Conservation (phyloP, 2,797 vertebrate genomes). For the Pitangus sulphuratus region DNA sequence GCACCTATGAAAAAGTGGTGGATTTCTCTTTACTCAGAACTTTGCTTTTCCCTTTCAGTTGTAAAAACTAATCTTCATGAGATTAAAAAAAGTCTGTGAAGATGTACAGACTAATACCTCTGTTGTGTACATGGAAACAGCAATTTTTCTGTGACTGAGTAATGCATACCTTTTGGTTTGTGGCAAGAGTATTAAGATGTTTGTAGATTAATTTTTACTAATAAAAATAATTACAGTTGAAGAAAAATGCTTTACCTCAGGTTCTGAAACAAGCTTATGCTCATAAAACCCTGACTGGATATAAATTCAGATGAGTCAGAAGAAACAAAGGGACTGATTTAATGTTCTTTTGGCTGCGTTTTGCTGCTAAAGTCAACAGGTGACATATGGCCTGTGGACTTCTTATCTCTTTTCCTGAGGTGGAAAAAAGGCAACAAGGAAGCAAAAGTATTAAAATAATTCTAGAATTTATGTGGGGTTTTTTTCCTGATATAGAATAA, state of each 20-base stretch:
- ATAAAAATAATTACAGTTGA: slow-evolving; percentile 55
- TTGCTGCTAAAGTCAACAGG: slow-evolving; percentile 27
- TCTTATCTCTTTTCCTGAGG: not conserved
- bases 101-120: not conserved
- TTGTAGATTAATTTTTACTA: slow-evolving; percentile 56
- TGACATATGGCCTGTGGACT: slow-evolving; percentile 18
- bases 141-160: not conserved
- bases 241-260: slow-evolving; percentile 57
- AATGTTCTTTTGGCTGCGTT: not conserved
- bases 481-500: not conserved
- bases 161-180: slow-evolving; percentile 41
- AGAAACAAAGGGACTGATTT: slow-evolving; percentile 44
- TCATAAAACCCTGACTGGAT: slow-evolving; percentile 29
- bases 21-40: not conserved
- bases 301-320: slow-evolving; percentile 61
- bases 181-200: slow-evolving; percentile 43
- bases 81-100: not conserved
- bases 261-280: slow-evolving; percentile 46
- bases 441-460: not conserved
- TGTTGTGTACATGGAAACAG: not conserved
- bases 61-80: not conserved
- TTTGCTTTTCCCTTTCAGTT: not conserved
- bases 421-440: not conserved
- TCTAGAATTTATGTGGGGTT: not conserved
- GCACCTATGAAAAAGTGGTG: not conserved